Base-by-base conservation (phyloP, 2,113 vertebrate species). In the Chaetodon auriga region DNA sequence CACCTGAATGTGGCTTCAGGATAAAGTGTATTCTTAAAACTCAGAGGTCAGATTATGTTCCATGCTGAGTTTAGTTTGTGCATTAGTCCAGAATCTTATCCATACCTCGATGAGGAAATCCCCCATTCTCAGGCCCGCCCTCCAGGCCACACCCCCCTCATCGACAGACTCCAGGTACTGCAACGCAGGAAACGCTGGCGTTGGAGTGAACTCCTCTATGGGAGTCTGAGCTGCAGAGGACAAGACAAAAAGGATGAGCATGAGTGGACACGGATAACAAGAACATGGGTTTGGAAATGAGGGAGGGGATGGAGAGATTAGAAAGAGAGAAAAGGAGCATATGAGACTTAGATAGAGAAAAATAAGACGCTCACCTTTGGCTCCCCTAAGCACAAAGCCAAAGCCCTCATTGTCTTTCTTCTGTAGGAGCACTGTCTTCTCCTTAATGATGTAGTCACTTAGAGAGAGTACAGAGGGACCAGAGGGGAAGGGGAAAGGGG, bases 361-460 rank as follows among this genome's bases (percentile, higher is more conserved):
- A 49, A 51, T 53, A 38, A 14, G 13, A 64, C 21, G 60, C 81
- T 95, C 91, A 99, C 98, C 98, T 98, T 99, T 99, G 76, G 98
- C 98, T 95, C 98, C 98, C 89, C 98, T 94, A 88, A 99, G 98
- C 90, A 99, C 98, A 91, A 99, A 99, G 81, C 98, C 98, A 82
- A 99, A 99, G 91, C 98, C 98, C 92, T 99, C 98, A 96, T 98
- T 99, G 96, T 99, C 98, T 93, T 98, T 99, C 94, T 99, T 99
- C 96, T 99, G 98, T 89, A 99, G 96, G 95, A 99, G 97, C 95
- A 99, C 98, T 49, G 97, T 97, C 95, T 99, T 99, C 95, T 99
- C 98, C 95, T 99, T 97, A 94, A 99, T 97, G 87, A 98, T 96
- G 97, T 98, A 99, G 97, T 99, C 98, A 95, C 98, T 99, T 96